phyloP scores from a whole-genome alignment of 2,113 vertebrate genomes.

The Furnarius figulus region DNA sequence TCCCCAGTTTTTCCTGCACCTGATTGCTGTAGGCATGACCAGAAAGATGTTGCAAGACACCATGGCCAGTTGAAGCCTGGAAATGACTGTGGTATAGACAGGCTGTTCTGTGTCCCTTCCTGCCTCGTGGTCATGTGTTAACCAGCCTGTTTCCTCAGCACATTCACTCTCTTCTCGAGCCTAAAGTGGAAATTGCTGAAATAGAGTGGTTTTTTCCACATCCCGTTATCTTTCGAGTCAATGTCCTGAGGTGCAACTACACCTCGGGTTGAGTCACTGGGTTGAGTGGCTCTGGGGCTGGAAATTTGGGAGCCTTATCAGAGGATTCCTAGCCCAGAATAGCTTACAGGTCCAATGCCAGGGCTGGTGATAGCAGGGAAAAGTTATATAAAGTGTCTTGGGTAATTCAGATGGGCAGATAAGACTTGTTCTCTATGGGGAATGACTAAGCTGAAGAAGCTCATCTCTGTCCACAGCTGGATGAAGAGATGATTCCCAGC shows the following conservation, averaged over 20 bases:
- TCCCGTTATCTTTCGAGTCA: not conserved
- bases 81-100: not conserved
- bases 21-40: not conserved
- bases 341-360: not conserved
- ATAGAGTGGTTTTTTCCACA: not conserved
- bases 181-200: not conserved
- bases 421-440: fast-evolving
- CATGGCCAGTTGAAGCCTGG: not conserved
- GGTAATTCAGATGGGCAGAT: not conserved
- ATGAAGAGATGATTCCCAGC: not conserved
- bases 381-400: not conserved
- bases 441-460: not conserved
- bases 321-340: not conserved
- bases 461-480: not conserved
- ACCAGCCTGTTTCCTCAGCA: not conserved
- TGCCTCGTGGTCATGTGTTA: not conserved
- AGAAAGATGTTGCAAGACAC: not conserved
- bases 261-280: not conserved
- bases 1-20: not conserved
- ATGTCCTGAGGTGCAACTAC: not conserved
- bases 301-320: not conserved
- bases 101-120: not conserved
- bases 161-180: not conserved
- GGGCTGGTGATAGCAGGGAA: not conserved
- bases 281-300: not conserved